A percentile compares a stretch with the other conserved stretches of the same genome.
These are phyloP conservation scores for Heteromyza rotundicornis DNA, from an alignment of 2,888 invertebrate genomes.

Conservation along the genomic window DNA sequence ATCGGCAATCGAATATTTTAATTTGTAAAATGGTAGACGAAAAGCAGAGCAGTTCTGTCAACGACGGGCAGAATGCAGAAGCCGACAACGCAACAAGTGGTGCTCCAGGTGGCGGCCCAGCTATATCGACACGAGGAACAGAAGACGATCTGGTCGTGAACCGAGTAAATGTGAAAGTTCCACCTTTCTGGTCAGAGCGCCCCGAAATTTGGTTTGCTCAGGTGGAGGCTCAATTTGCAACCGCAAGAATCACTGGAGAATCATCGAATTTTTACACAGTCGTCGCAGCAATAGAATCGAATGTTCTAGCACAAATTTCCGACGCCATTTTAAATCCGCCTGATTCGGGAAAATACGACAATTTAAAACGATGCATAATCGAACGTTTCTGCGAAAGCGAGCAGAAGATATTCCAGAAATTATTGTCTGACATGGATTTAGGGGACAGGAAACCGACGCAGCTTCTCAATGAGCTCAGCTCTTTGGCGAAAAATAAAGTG, in stretches of 20 bases:
- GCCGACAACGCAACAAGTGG: too few species aligned
- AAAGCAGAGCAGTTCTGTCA: background rate
- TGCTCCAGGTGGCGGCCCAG: too few species aligned
- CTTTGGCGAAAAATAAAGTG: slow-evolving; percentile 20
- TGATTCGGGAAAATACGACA: slow-evolving; percentile 26
- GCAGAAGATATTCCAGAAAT: slow-evolving; percentile 27
- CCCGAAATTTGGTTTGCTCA: slow-evolving; percentile 46
- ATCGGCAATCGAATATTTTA: background rate
- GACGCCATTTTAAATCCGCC: slow-evolving; percentile 32
- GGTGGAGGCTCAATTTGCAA: slow-evolving; percentile 39
- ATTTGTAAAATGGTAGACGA: background rate
- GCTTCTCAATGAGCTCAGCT: slow-evolving; percentile 27
- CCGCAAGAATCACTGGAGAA: slow-evolving; percentile 34
- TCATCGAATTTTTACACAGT: slow-evolving; percentile 37
- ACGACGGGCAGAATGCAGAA: background rate
- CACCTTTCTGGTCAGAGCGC: slow-evolving; percentile 38
- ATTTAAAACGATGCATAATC: slow-evolving; percentile 27
- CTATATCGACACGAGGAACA: too few species aligned
- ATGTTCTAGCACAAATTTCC: slow-evolving; percentile 30
- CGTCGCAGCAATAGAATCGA: slow-evolving; percentile 30
- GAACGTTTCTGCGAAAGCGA: slow-evolving; percentile 31
- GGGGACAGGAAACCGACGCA: slow-evolving; percentile 31
- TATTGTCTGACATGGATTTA: slow-evolving; percentile 26
- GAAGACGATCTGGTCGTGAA: too few species aligned
- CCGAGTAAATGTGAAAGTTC: slow-evolving; percentile 19